Conservation (phyloP, 2,113 vertebrate genomes). For the Aptenodytes patagonicus region DNA sequence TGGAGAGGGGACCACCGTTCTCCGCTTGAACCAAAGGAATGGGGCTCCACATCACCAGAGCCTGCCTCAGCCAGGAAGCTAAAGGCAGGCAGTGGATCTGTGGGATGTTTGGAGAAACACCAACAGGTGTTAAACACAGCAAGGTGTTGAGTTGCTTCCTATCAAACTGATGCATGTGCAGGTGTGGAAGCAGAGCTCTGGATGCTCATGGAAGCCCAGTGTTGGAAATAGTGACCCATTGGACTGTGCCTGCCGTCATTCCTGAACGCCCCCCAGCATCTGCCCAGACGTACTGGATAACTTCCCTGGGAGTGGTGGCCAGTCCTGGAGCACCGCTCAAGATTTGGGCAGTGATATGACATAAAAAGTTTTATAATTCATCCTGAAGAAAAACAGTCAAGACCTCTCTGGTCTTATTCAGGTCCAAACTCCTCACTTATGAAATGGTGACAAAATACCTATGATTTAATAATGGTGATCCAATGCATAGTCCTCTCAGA, state of each 20-base stretch:
- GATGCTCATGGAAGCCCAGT: not conserved
- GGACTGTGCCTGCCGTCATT: not conserved
- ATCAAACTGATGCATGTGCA: not conserved
- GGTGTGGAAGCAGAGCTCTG: not conserved
- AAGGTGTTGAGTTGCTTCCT: not conserved
- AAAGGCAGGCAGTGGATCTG: not conserved
- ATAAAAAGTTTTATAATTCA: not conserved
- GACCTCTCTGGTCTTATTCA: not conserved
- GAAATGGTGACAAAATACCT: not conserved
- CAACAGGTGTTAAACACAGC: not conserved
- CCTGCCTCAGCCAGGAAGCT: not conserved
- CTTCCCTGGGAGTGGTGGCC: not conserved
- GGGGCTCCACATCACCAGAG: not conserved
- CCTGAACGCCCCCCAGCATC: not conserved
- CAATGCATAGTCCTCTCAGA: not conserved
- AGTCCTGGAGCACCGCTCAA: not conserved
- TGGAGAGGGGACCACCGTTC: not conserved
- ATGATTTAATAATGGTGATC: not conserved
- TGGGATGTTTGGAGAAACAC: not conserved
- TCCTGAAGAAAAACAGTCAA: not conserved
- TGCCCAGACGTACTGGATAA: not conserved
- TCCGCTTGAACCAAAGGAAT: not conserved
- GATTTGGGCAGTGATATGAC: not conserved
- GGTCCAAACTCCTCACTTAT: not conserved
- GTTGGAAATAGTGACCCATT: not conserved